These are phyloP conservation scores for Cydia fagiglandana DNA, from an alignment of 1,140 invertebrate genomes.

Conservation along the genomic window DNA sequence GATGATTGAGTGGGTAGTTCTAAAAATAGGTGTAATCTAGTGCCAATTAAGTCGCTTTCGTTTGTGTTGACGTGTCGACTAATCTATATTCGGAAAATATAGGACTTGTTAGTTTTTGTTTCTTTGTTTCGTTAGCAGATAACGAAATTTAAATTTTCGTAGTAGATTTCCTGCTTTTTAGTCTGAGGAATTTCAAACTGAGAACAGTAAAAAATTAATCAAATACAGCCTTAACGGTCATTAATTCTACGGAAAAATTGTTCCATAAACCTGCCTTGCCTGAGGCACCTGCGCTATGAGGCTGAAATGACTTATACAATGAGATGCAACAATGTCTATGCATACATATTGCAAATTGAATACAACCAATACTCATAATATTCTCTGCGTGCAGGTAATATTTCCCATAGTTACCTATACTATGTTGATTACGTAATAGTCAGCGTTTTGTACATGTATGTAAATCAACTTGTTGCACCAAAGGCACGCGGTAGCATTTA, in stretches of 20 bases:
- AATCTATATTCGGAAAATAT: not conserved
- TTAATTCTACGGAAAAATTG: no score
- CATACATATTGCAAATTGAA: not conserved
- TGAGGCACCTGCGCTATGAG: no score
- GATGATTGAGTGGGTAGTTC: not conserved
- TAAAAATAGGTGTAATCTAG: not conserved
- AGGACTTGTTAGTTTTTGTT: no score
- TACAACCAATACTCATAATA: not conserved
- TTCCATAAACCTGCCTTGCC: no score
- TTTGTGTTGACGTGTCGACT: not conserved
- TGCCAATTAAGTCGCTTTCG: slow-evolving; percentile 2
- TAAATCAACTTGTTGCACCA: not conserved
- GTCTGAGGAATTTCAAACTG: no score
- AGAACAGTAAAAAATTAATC: no score
- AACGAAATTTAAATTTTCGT: no score
- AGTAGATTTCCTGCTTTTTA: no score
- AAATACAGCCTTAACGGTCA: no score
- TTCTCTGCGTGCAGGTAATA: not conserved
- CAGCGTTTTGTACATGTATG: slow-evolving; percentile 2
- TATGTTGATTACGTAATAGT: slow-evolving; percentile 5
- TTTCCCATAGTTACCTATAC: slow-evolving; percentile 10
- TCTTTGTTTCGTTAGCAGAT: no score
- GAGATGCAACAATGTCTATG: not conserved
- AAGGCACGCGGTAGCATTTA: slow-evolving; percentile 12
- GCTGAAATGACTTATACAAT: not conserved